phyloP scores from a whole-genome alignment of 2,113 vertebrate species.

The Anguilla rostrata region DNA sequence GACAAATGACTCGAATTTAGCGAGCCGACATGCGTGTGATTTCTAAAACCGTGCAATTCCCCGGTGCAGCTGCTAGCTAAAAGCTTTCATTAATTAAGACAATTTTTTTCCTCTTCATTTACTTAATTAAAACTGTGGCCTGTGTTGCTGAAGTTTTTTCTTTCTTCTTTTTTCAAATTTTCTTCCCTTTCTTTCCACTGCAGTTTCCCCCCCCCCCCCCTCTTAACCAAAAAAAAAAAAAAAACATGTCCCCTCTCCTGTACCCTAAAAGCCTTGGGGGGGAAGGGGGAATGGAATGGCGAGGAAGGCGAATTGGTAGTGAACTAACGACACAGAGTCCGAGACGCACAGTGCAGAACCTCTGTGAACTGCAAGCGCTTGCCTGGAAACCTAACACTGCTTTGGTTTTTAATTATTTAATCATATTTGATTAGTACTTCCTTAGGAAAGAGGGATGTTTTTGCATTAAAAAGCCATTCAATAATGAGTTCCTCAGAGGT shows the following conservation, averaged over 20 bases:
- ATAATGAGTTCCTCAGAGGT: conserved; percentile 55
- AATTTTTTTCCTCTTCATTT: conserved; percentile 68
- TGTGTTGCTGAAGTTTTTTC: conserved; percentile 57
- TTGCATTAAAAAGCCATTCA: conserved; percentile 41
- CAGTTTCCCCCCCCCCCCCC: conserved; percentile 33
- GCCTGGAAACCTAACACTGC: conserved; percentile 8
- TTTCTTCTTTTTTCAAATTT: conserved; percentile 55
- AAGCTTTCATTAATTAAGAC: conserved; percentile 66
- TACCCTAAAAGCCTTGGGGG: conserved; percentile 9
- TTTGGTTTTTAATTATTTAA: conserved; percentile 33
- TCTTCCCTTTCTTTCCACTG: conserved; percentile 53
- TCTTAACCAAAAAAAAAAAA: conserved; percentile 25
- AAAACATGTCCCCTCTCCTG: conserved; percentile 21
- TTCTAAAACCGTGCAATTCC: conserved; percentile 55
- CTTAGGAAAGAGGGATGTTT: conserved; percentile 31
- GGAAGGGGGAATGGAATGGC: conserved; percentile 2
- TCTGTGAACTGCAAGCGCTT: background rate
- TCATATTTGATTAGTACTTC: conserved; percentile 47
- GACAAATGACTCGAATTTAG: conserved; percentile 60
- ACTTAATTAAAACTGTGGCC: conserved; percentile 69
- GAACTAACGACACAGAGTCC: conserved; percentile 29
- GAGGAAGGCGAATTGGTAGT: conserved; percentile 36
- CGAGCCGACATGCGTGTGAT: conserved; percentile 60
- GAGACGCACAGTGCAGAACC: background rate
- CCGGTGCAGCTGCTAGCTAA: conserved; percentile 66